Percentiles rank a stretch among this genome's conserved stretches.
Evolutionary conservation across 2,113 vertebrate species (phyloP).

Genomic region (Tragelaphus strepsiceros): DNA sequence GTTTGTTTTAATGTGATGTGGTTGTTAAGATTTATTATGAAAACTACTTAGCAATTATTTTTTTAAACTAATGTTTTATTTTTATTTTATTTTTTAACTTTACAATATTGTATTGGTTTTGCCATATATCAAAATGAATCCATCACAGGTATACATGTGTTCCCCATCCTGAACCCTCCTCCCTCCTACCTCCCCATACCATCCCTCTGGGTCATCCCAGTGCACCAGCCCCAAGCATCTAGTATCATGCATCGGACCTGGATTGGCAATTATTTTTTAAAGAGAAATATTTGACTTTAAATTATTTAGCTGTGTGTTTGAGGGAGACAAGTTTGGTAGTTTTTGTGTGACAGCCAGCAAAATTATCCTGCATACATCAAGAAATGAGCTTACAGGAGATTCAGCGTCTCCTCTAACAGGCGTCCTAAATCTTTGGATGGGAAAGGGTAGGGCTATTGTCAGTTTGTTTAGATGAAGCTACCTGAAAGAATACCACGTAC

Average conservation of each 20-base stretch:
- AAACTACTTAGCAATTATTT: background rate
- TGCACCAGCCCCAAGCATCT: too few relatives aligned
- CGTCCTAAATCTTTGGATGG: background rate
- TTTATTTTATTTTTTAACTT: too few relatives aligned
- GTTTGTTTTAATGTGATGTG: background rate
- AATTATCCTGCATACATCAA: background rate
- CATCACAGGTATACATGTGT: too few relatives aligned
- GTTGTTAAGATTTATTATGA: background rate
- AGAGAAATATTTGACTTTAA: background rate
- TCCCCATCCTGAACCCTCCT: too few relatives aligned
- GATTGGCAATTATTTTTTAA: background rate
- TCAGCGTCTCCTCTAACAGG: background rate
- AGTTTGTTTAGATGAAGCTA: background rate
- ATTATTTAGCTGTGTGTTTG: background rate
- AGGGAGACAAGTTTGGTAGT: background rate
- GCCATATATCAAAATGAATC: too few relatives aligned
- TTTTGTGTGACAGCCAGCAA: background rate
- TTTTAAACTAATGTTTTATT: too few relatives aligned
- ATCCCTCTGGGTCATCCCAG: too few relatives aligned
- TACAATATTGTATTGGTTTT: too few relatives aligned
- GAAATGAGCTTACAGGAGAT: too few relatives aligned
- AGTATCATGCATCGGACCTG: too few relatives aligned
- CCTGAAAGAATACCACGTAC: background rate
- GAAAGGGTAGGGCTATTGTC: background rate
- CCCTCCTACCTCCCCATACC: too few relatives aligned